Conservation (phyloP, 1,140 invertebrate genomes). For the Psilanteris sp. region DNA sequence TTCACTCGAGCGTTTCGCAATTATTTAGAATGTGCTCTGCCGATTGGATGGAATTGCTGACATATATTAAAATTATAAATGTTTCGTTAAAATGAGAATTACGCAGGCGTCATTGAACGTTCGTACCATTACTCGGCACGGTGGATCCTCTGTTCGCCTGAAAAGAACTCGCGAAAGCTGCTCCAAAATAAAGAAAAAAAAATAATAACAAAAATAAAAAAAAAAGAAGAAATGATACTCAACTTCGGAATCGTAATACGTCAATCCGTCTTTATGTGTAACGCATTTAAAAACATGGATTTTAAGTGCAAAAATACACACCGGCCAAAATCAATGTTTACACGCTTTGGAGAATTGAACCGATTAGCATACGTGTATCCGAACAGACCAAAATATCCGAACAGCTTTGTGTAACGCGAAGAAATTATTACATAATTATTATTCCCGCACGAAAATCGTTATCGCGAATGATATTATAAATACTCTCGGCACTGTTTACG, state of each 20-base stretch:
- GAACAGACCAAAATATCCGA: neutral
- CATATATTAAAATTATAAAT: constrained; percentile 27
- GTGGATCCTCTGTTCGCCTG: too few relatives aligned
- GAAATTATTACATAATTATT: neutral
- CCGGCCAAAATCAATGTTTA: constrained; percentile 3
- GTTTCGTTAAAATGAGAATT: constrained; percentile 12
- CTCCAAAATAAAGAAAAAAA: too few relatives aligned
- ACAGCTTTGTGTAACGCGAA: too few relatives aligned
- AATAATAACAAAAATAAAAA: too few relatives aligned
- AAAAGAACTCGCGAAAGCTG: too few relatives aligned
- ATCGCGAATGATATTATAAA: neutral
- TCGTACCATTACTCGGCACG: constrained; percentile 1
- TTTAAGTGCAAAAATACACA: neutral
- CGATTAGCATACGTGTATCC: constrained; percentile 24
- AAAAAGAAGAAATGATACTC: too few relatives aligned
- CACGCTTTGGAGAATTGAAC: constrained; percentile 1
- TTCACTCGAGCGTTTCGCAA: constrained; percentile 18
- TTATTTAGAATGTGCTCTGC: constrained; percentile 4
- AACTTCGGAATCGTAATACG: too few relatives aligned
- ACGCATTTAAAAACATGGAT: neutral
- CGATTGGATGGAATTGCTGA: constrained; percentile 26
- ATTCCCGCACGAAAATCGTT: neutral
- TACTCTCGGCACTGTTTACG: too few relatives aligned
- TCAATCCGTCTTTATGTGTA: too few relatives aligned
- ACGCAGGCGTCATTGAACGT: constrained; percentile 36